Conservation (phyloP, 92 coral and sea anemone genomes). For the Bergia puertoricense region DNA sequence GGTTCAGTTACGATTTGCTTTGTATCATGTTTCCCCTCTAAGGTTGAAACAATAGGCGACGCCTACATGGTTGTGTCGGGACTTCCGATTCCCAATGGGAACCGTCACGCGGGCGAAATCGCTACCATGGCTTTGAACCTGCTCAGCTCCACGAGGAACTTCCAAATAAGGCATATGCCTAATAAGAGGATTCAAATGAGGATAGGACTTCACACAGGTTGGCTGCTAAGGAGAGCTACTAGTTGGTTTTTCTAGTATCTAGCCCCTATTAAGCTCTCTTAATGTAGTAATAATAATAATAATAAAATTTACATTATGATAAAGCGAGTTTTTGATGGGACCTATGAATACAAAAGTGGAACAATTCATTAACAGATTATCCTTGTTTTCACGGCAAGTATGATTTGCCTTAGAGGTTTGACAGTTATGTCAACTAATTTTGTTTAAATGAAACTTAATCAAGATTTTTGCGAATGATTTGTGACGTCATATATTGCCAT, state of each 20-base stretch:
- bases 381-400: no score
- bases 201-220: conserved; percentile 84
- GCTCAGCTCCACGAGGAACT: conserved; percentile 73
- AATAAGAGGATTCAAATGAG: conserved; percentile 65
- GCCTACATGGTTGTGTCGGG: conserved; percentile 93
- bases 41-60: conserved; percentile 89
- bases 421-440: no score
- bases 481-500: no score
- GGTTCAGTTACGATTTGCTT: background rate
- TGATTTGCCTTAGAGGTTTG: no score
- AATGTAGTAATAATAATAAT: no score
- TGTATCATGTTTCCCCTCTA: background rate
- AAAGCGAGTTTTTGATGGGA: no score
- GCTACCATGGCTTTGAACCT: conserved; percentile 76
- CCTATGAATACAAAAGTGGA: no score
- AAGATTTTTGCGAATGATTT: no score
- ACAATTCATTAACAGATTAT: no score
- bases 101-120: conserved; percentile 81
- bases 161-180: conserved; percentile 67
- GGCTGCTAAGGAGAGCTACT: background rate
- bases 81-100: conserved; percentile 82
- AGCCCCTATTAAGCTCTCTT: no score
- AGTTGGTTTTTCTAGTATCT: background rate
- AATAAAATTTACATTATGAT: no score
- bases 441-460: no score